Base-by-base conservation (phyloP, 2,888 invertebrate species). In the Pristionchus arcanus region DNA sequence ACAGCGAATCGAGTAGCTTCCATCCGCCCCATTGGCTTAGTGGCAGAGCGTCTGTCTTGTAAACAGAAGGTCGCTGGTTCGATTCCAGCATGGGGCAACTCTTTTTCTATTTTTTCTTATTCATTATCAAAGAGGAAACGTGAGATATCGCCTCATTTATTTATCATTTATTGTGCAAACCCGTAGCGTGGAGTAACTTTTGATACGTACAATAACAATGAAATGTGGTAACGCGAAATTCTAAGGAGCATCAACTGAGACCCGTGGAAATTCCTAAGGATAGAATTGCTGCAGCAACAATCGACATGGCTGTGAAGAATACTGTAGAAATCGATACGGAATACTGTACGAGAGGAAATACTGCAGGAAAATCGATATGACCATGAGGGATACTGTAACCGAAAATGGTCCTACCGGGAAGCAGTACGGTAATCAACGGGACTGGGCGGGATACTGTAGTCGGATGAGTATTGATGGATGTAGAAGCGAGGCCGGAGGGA, bases 41-140 rank as follows among this genome's bases (percentile, higher is more conserved):
- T 89, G 92, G 92, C 92, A 92, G 92, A 92, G 92, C 92, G 92
- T 93, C 92, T 92, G 92, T 92, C 92, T 92, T 92, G 92, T 92
- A 92, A 92, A 92, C 92, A 92, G 92, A 92, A 92, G 92, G 92
- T 92, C 92, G 92, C 92, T 92, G 93, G 93, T 93, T 93, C 93
- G 92, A 93, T 93, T 93, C 93, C 92, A 92, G 92, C 93, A 92
- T 93, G 91, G 90, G 91, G 91, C 91, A 91, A 37, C 68, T 1
- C 15, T 31, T 31, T 68, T 49, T 49, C 42, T 5, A 42, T 49
- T 49, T 9, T n/a, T 49, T 49, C 11, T 49, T 49, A 1, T 49
- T 49, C 42, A 49, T 49, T 1, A 49, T 49, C 42, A 49, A 11
- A 7, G 13, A 3, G 11, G 42, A 49, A 13, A 5, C 42, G 5